phyloP scores from a whole-genome alignment of 1,140 invertebrate genomes.

The Gyrodactylus bullatarudis region DNA sequence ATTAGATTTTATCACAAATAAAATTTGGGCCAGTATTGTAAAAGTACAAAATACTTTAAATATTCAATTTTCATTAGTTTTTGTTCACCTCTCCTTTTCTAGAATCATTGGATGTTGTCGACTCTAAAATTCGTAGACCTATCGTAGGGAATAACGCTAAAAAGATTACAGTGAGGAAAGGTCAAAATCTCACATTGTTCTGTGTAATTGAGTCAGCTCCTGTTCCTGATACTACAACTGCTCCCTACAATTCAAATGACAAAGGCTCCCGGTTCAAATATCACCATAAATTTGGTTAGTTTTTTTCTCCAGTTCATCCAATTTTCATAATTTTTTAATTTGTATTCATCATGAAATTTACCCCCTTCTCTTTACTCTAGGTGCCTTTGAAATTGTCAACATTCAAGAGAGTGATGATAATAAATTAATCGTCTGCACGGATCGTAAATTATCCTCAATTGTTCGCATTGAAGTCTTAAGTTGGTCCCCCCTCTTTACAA shows the following conservation, averaged over 20 bases:
- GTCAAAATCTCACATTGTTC: not conserved
- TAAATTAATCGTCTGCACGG: not conserved
- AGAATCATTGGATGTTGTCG: not conserved
- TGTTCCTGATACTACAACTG: not conserved
- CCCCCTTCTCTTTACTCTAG: not conserved
- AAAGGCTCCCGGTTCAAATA: not conserved
- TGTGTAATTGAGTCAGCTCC: not conserved
- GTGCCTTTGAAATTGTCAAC: not conserved
- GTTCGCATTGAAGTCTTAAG: not conserved
- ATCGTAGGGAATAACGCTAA: not conserved
- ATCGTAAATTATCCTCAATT: not conserved
- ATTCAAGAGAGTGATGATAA: not conserved
- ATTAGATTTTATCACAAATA: too few species aligned
- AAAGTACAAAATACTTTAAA: too few species aligned
- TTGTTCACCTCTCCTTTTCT: not conserved
- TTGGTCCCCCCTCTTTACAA: not conserved
- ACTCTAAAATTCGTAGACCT: not conserved
- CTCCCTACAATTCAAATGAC: not conserved
- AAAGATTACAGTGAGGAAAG: not conserved
- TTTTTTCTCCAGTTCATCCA: too few species aligned
- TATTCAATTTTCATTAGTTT: too few species aligned
- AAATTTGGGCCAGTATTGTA: too few species aligned
- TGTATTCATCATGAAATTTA: too few species aligned
- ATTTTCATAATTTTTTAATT: too few species aligned
- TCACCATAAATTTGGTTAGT: not conserved